Conservation (phyloP, 2,113 vertebrate genomes). For the Poeciliopsis prolifica region DNA sequence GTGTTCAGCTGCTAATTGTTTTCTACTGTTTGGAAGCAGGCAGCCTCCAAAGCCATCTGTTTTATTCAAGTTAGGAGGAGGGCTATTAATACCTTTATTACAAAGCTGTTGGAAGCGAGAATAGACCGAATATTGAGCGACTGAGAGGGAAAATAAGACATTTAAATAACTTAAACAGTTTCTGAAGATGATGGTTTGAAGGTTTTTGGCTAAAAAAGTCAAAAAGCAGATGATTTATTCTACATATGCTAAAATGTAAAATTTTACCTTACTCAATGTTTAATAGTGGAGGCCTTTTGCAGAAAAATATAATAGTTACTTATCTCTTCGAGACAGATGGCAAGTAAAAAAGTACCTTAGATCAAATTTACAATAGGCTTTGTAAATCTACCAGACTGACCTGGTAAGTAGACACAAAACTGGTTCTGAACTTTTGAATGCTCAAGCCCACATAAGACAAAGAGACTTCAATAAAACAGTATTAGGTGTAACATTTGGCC, state of each 20-base stretch:
- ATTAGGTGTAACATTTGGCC: background rate
- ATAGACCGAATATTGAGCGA: background rate
- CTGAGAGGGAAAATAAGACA: background rate
- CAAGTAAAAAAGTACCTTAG: background rate
- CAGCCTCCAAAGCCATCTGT: constrained; percentile 34
- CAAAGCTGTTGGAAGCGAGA: constrained; percentile 18
- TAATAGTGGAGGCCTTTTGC: background rate
- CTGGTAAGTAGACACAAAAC: background rate
- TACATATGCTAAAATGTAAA: background rate
- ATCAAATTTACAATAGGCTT: background rate
- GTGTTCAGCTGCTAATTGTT: constrained; percentile 56
- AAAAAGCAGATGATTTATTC: background rate
- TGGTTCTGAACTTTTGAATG: background rate
- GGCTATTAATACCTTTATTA: constrained; percentile 29
- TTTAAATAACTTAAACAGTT: background rate
- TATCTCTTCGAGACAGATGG: no score
- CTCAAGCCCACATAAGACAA: background rate
- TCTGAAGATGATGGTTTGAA: background rate
- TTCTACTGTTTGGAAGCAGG: constrained; percentile 34
- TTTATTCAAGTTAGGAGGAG: constrained; percentile 4
- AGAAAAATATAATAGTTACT: no score
- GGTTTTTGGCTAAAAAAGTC: background rate
- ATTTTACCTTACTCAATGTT: background rate
- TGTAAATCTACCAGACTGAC: background rate
- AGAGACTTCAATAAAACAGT: background rate